Evolutionary conservation across 2,113 vertebrate species (phyloP), one percentile per base, ranked within the genome.

Genomic region (Gopherus evgoodei): DNA sequence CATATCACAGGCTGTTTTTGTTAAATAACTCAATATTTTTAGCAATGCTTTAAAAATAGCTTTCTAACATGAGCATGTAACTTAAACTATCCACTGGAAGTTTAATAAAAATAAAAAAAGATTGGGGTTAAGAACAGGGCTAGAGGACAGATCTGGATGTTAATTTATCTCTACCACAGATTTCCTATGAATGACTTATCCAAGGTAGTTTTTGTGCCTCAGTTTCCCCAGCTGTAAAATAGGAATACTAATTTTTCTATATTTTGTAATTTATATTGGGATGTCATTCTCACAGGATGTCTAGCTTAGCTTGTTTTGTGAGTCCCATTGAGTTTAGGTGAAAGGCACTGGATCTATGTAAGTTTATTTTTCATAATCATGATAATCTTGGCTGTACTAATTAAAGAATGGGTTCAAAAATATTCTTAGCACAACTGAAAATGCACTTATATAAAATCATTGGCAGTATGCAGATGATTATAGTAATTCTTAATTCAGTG

Each of bases 311-410:
- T 81, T 16, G 21, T 42, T 75, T 27, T 76, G 38, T 44, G 72
- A 85, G 19, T 79, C 44, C 6, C 44, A 52, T 11, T 47, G 11
- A 1, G 83, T 79, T 96, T 93, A 78, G 24, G 72, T 84, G 31
- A 25, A 49, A 92, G 87, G 52, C 29, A 72, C 19, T 56, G n/a
- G 29, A 27, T 22, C 4, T 1, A 0, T 3, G 2, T 50, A 42
- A 54, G 21, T 81, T 87, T 87, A 1, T 84, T 86, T 65, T 88
- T 89, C 8, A 3, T 87, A 90, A 44, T 88, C 19, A 7, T 81
- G 2, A 3, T 76, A 35, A 52, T 76, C 13, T 50, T 52, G 44
- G 19, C 50, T 65, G 0, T 35, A 56, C 76, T 54, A 21, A n/a
- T 56, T 84, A 22, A 83, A 27, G 29, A 21, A 65, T 44, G 53